A percentile compares a stretch with the other conserved stretches of the same genome.
Evolutionary conservation across 2,888 invertebrate genomes (phyloP).

Genomic region (Hemaris fuciformis): DNA sequence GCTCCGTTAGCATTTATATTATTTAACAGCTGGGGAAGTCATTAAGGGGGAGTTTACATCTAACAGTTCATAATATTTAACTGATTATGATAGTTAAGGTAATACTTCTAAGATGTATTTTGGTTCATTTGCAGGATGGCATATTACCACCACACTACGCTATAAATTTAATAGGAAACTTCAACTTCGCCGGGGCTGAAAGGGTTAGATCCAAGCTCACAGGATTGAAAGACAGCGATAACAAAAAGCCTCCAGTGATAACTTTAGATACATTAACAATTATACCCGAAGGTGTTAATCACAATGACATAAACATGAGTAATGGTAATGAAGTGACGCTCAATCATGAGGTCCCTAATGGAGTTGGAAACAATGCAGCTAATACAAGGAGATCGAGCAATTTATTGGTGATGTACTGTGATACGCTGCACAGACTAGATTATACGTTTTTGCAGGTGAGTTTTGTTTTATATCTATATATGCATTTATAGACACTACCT

Average conservation of each 20-base stretch:
- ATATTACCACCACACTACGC: slow-evolving; percentile 57
- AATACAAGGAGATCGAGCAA: slow-evolving; percentile 32
- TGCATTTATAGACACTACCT: too few species aligned
- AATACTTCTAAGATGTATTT: too few species aligned
- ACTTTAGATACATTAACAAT: slow-evolving; percentile 41
- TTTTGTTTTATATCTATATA: slow-evolving; percentile 13
- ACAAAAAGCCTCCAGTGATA: slow-evolving; percentile 13
- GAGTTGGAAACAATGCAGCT: slow-evolving; percentile 19
- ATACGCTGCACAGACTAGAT: slow-evolving; percentile 83
- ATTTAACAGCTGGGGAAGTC: too few species aligned
- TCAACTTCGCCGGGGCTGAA: slow-evolving; percentile 73
- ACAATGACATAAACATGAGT: slow-evolving; percentile 19
- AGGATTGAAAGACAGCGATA: slow-evolving; percentile 38
- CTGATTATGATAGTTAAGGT: too few species aligned
- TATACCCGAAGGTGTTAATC: slow-evolving; percentile 31
- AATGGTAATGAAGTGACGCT: slow-evolving; percentile 18
- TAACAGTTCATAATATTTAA: too few species aligned
- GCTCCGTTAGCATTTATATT: too few species aligned
- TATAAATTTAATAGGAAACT: slow-evolving; percentile 62
- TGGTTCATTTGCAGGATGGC: slow-evolving; percentile 47
- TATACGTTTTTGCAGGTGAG: slow-evolving; percentile 85
- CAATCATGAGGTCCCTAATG: slow-evolving; percentile 13
- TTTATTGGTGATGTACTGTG: slow-evolving; percentile 83
- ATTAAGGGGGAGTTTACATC: too few species aligned
- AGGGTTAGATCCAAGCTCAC: slow-evolving; percentile 55